Conservation (phyloP, 2,888 invertebrate genomes). For the Rhimphoctona megacephalus region DNA sequence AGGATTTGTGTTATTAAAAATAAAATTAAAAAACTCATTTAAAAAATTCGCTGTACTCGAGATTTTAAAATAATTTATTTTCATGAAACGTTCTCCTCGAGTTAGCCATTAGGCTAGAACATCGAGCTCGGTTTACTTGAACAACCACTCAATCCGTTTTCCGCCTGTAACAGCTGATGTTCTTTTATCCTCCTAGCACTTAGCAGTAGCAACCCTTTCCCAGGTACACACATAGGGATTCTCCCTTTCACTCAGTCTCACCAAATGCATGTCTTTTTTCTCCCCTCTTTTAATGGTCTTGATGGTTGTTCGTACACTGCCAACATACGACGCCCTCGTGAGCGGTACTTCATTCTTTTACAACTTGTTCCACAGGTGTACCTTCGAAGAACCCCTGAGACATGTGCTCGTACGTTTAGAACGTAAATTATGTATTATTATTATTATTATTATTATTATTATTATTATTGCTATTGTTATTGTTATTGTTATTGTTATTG, state of each 20-base stretch:
- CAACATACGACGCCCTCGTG: neutral
- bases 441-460: neutral
- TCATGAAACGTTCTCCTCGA: neutral
- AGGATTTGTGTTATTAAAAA: too few relatives aligned
- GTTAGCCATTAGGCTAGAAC: neutral
- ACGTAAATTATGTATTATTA: neutral
- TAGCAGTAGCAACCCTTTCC: constrained; percentile 28
- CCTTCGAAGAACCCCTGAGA: neutral
- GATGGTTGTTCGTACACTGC: neutral
- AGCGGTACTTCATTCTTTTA: constrained; percentile 24
- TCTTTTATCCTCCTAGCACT: constrained; percentile 54
- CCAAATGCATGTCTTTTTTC: constrained; percentile 7
- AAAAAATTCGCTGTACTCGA: neutral
- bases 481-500: too few relatives aligned
- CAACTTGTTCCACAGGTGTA: constrained; percentile 54
- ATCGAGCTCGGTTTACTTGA: neutral
- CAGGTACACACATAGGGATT: constrained; percentile 21
- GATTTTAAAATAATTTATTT: neutral
- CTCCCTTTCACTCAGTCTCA: constrained; percentile 24
- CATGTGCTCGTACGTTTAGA: neutral
- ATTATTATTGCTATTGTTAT: too few relatives aligned
- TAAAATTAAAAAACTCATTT: too few relatives aligned
- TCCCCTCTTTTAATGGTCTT: neutral
- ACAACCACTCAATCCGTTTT: constrained; percentile 24
- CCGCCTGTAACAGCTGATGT: constrained; percentile 45